Base-by-base conservation (phyloP, 2,797 vertebrate species). In the Phrynocephalus forsythii region DNA sequence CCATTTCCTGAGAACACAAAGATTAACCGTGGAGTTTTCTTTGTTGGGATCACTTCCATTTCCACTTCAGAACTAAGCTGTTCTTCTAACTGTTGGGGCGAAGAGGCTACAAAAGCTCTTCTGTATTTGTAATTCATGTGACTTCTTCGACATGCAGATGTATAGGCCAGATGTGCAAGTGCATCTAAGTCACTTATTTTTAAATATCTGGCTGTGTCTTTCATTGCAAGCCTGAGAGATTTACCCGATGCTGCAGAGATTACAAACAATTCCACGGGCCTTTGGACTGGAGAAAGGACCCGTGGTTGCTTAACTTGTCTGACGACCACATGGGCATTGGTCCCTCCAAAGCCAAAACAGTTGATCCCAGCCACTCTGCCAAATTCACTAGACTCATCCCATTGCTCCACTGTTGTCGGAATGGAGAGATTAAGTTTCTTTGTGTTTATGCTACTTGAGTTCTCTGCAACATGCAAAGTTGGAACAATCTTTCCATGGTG, bases 1-100 rank as follows among this genome's bases (percentile, higher is more conserved):
- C 98, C 98, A 0, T 98, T 98, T 79, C 98, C 98, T 92, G 97
- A 98, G 94, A 98, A 99, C 82, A 98, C 97, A 96, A 98, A 98
- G 80, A 97, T 95, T 78, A 98, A 85, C 82, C 96, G 93, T 1
- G 94, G 85, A 22, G 95, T 93, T 24, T 81, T 91, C 86, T 91
- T 97, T 26, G 90, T 82, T 6, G 77, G 18, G 26, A 90, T 78
- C 30, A 89, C 75, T 68, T 96, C 95, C 63, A 72, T 88, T 50
- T 93, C 95, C 1, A 71, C 18, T 50, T 91, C 91, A 0, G 63
- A 91, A 78, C 38, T 82, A 44, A 98, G 92, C 83, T 97, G 95
- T 80, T 95, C 91, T 76, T 97, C 91, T 93, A 99, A 93, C 83
- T 98, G 93, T 26, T 91, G 95, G 4, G 97, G 86, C 68, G 97